Conservation (phyloP, 2,113 vertebrate species). For the Dicaeum eximium region DNA sequence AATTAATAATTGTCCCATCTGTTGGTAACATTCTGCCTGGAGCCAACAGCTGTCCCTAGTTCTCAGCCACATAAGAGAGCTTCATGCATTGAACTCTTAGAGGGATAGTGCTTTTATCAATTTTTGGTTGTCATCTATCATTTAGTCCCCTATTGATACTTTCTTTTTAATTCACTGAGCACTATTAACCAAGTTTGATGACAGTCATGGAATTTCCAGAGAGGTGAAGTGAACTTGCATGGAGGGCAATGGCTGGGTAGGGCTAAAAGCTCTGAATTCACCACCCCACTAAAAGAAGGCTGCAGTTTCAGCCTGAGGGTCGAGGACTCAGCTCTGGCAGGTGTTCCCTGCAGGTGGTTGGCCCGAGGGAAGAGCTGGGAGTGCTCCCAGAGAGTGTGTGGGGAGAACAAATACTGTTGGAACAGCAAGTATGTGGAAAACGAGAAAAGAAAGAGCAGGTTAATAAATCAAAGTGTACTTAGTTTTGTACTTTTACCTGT, state of each 20-base stretch:
- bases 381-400: neutral
- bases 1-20: slow-evolving; percentile 30
- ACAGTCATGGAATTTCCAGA: neutral
- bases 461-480: neutral
- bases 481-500: neutral
- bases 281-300: neutral
- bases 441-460: neutral
- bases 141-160: neutral
- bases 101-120: neutral
- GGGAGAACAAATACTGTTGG: neutral
- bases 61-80: neutral
- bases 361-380: neutral
- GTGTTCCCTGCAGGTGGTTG: neutral
- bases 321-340: neutral
- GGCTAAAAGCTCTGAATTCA: neutral
- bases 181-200: neutral
- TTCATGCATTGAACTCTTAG: neutral
- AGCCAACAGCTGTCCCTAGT: slow-evolving; percentile 21
- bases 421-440: neutral
- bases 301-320: neutral
- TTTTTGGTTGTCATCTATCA: neutral
- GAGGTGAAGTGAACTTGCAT: neutral
- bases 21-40: slow-evolving; percentile 11
- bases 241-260: neutral
- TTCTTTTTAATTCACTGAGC: neutral